Conservation (phyloP, 2,797 vertebrate genomes). For the Zenarchopterus dispar region DNA sequence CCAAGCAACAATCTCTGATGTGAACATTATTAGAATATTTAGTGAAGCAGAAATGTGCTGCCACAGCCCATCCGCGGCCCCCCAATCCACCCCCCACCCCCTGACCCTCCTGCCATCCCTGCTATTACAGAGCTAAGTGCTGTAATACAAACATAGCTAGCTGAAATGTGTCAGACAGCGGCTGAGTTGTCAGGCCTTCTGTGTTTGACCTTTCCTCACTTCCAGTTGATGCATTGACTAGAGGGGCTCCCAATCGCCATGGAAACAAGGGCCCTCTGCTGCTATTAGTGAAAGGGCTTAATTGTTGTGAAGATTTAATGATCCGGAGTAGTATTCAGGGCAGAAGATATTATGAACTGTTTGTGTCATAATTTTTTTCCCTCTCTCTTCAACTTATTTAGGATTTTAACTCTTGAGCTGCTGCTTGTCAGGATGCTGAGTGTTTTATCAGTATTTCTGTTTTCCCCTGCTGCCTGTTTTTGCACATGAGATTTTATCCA, state of each 20-base stretch:
- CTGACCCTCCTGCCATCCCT: conserved; percentile 85
- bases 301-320: conserved; percentile 99
- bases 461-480: neutral
- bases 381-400: conserved; percentile 79
- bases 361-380: conserved; percentile 90
- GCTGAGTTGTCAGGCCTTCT: conserved; percentile 96
- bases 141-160: conserved; percentile 95
- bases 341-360: conserved; percentile 98
- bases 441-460: conserved; percentile 23
- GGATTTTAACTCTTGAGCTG: conserved; percentile 74
- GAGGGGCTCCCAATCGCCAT: conserved; percentile 95
- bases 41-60: conserved; percentile 93
- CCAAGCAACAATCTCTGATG: conserved; percentile 93
- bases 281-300: conserved; percentile 95
- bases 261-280: conserved; percentile 93
- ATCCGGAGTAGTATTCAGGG: conserved; percentile 96
- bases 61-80: conserved; percentile 57
- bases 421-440: conserved; percentile 27
- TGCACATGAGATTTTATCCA: conserved; percentile 8
- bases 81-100: conserved; percentile 19
- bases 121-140: conserved; percentile 97
- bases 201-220: conserved; percentile 97
- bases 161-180: conserved; percentile 97
- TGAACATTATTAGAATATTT: conserved; percentile 96
- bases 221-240: conserved; percentile 91